These are phyloP conservation scores for Cantharis flavilabris DNA, from an alignment of 2,888 invertebrate species.

Conservation along the genomic window DNA sequence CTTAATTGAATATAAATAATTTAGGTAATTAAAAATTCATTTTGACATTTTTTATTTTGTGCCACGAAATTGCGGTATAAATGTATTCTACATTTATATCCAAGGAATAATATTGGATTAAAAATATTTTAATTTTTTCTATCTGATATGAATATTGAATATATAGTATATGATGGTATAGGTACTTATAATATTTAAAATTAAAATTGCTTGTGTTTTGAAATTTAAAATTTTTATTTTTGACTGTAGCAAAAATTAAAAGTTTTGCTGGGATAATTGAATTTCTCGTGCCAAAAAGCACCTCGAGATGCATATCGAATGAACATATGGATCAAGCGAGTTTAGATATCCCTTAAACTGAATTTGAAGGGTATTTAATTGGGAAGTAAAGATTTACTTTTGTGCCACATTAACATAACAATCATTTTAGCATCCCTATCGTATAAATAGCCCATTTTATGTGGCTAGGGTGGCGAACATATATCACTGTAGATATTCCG, in stretches of 20 bases:
- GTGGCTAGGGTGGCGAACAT: conserved; percentile 41
- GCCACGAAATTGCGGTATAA: no score
- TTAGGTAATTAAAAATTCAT: not conserved
- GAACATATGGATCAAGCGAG: not conserved
- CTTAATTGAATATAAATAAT: not conserved
- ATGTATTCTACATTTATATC: not conserved
- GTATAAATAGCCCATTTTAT: conserved; percentile 43
- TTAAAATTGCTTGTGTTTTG: not conserved
- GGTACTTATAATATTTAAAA: no score
- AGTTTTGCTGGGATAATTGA: not conserved
- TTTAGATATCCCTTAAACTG: not conserved
- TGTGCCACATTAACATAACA: conserved; percentile 37
- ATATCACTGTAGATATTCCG: conserved; percentile 44
- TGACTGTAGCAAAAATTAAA: not conserved
- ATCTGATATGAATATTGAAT: not conserved
- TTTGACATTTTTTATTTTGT: not conserved
- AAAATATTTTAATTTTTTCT: not conserved
- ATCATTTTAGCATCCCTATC: conserved; percentile 40
- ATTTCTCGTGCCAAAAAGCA: not conserved
- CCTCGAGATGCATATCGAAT: not conserved
- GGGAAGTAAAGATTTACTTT: conserved; percentile 23
- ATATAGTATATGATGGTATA: no score
- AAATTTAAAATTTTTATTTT: no score
- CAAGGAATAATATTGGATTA: not conserved
- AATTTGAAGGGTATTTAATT: conserved; percentile 16